These are phyloP conservation scores for Eumerus sabulonum DNA, from an alignment of 2,888 invertebrate species.

Conservation along the genomic window DNA sequence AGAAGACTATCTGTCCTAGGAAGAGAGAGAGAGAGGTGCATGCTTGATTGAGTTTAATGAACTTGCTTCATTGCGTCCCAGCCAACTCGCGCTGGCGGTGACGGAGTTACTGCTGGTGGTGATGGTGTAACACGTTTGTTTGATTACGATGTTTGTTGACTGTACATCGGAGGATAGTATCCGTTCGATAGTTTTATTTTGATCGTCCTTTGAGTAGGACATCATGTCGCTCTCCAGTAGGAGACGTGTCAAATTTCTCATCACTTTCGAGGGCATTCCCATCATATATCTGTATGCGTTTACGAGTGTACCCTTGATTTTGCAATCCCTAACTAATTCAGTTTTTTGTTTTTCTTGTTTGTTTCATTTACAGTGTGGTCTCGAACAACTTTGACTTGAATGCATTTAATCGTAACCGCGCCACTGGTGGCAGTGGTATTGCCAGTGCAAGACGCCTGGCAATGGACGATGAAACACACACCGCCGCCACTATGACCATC, in stretches of 20 bases:
- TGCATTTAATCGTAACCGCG: conserved; percentile 72
- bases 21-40: conserved; percentile 52
- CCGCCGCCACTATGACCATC: conserved; percentile 12
- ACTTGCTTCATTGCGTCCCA: conserved; percentile 36
- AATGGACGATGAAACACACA: conserved; percentile 52
- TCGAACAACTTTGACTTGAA: conserved; percentile 81
- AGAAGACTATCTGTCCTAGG: conserved; percentile 49
- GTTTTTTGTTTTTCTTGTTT: conserved; percentile 72
- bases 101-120: conserved; percentile 41
- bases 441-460: conserved; percentile 64
- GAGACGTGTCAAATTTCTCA: conserved; percentile 31
- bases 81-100: conserved; percentile 6
- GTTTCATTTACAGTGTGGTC: conserved; percentile 81
- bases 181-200: conserved; percentile 57
- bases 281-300: conserved; percentile 36
- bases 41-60: conserved; percentile 66
- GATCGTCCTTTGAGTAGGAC: conserved; percentile 60
- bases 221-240: conserved; percentile 26
- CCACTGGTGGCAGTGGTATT: conserved; percentile 15
- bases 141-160: conserved; percentile 51
- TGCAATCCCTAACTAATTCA: conserved; percentile 4
- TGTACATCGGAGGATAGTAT: conserved; percentile 53
- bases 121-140: conserved; percentile 15
- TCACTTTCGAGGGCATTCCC: conserved; percentile 22
- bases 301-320: neutral